These are phyloP conservation scores for Eleginops maclovinus DNA, from an alignment of 2,113 vertebrate species.

Conservation along the genomic window DNA sequence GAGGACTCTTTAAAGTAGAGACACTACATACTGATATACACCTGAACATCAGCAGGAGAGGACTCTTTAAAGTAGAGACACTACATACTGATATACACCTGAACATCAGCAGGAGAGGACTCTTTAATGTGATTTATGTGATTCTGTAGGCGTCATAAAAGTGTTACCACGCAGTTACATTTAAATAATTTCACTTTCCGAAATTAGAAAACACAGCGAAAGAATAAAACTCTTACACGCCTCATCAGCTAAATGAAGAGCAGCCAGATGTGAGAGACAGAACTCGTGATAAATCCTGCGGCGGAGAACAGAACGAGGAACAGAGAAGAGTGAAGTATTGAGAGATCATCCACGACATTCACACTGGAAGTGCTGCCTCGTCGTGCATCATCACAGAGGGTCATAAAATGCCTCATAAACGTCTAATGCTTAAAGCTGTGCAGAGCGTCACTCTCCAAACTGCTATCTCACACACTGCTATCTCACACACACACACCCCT, in stretches of 20 bases:
- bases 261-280: neutral
- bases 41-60: no score
- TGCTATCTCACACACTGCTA: slow-evolving; percentile 44
- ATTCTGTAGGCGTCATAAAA: no score
- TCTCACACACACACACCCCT: slow-evolving; percentile 19
- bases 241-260: neutral
- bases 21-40: no score
- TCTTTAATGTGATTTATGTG: no score
- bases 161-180: no score
- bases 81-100: no score
- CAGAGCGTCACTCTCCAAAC: slow-evolving; percentile 39
- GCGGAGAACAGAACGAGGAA: neutral
- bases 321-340: neutral
- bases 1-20: no score
- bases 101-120: no score
- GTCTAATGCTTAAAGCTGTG: slow-evolving; percentile 53
- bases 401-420: slow-evolving; percentile 55
- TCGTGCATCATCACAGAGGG: slow-evolving; percentile 40
- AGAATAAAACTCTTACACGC: neutral
- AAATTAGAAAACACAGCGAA: neutral
- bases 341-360: slow-evolving; percentile 37
- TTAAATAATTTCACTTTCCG: neutral
- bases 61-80: no score
- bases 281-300: neutral
- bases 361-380: slow-evolving; percentile 31